Evolutionary conservation across 1,140 invertebrate genomes (phyloP), one percentile per base, ranked within the genome.

Genomic region (Zophobas morio): DNA sequence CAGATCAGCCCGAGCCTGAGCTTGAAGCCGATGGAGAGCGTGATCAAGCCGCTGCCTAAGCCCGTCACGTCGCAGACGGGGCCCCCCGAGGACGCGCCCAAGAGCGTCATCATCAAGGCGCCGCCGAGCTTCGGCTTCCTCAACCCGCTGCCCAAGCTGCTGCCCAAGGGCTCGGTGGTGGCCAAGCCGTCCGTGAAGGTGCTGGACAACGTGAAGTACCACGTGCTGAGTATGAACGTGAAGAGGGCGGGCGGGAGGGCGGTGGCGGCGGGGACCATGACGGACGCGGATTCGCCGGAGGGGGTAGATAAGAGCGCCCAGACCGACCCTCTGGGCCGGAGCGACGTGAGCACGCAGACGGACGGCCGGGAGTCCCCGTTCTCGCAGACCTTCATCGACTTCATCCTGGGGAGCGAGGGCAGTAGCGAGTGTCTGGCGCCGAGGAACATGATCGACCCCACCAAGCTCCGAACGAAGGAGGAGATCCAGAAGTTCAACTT

Each of bases 401-500:
- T 54, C 8, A 37, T 73, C 6, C 6, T 73, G 34, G 54, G 39
- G 2, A 54, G 39, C 2, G 71, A 73, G 35, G 37, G 2, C 40
- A 70, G n/a, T 51, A 49, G n/a, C 20, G 42, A 37, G 34, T 36
- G 47, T 2, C n/a, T 51, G 2, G 5, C 37, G n/a, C 35, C 20
- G 3, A 46, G 70, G 20, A 73, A 40, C 6, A 56, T 37, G 33
- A 73, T 73, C 47, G 71, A 73, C 40, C 71, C 71, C 1, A 56
- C 6, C 34, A 73, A 73, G 33, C 71, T 56, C 2, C 35, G 20
- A 32, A 54, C 71, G 0, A 53, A 56, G 32, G 71, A 73, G n/a
- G 71, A 73, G n/a, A 37, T 73, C 36, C 32, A 39, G 39, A 73
- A 73, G 39, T 73, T 73, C 33, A 73, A 56, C 56, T 73, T 73